Percentiles rank a stretch among this genome's conserved stretches.
Conservation (phyloP, 2,888 invertebrate species). For the Parnassius orleans region DNA sequence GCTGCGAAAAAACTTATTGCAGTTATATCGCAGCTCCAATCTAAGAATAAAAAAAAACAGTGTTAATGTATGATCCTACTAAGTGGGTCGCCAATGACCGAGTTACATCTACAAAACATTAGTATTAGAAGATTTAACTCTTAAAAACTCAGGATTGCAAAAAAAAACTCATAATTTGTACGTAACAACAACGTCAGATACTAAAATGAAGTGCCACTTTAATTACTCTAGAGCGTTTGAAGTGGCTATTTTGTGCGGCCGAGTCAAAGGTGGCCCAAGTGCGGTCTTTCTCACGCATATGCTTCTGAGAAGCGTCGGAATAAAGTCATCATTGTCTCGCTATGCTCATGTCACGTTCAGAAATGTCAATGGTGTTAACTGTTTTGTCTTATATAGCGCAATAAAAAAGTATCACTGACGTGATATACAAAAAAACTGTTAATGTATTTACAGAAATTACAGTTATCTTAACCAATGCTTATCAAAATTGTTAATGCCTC, state of each 20-base stretch:
- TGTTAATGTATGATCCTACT: conserved; percentile 21
- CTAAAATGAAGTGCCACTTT: conserved; percentile 43
- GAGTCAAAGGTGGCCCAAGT: conserved; percentile 62
- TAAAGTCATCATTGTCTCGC: conserved; percentile 25
- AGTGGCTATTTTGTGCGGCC: conserved; percentile 44
- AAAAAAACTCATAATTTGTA: conserved; percentile 31
- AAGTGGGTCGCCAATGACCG: conserved; percentile 15
- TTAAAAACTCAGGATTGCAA: conserved; percentile 23
- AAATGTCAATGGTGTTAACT: conserved; percentile 23
- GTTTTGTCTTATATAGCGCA: conserved; percentile 35
- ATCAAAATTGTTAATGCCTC: no score
- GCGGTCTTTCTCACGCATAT: conserved; percentile 50
- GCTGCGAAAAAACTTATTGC: conserved; percentile 4
- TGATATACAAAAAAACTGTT: conserved; percentile 31
- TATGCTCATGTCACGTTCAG: conserved; percentile 25
- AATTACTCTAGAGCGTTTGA: conserved; percentile 56
- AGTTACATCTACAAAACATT: no score
- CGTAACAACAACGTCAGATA: conserved; percentile 38
- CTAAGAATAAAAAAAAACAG: conserved; percentile 17
- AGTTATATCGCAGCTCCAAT: conserved; percentile 7
- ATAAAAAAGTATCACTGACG: conserved; percentile 46
- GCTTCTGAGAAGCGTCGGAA: conserved; percentile 33
- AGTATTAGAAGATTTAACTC: no score
- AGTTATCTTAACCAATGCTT: not conserved
- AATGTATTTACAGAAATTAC: conserved; percentile 16